Evolutionary conservation across 2,888 invertebrate species (phyloP).

Genomic region (Linnaemya vulpina): DNA sequence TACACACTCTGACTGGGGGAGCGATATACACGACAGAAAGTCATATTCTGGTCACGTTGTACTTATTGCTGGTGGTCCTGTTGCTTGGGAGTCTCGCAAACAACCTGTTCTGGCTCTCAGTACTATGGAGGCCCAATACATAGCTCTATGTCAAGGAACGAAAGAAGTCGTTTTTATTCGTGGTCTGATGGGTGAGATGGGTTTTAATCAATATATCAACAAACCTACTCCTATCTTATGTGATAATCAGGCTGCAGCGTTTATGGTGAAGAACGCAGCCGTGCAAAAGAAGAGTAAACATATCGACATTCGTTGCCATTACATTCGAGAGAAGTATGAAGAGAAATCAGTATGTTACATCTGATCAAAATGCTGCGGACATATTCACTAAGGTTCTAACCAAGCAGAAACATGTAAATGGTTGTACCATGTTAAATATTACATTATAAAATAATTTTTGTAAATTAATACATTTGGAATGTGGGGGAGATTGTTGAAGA

Average conservation of each 20-base stretch:
- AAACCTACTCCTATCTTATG: slow-evolving; percentile 27
- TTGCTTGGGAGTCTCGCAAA: slow-evolving; percentile 3
- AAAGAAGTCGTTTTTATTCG: not conserved
- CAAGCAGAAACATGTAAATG: slow-evolving; percentile 28
- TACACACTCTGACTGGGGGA: not conserved
- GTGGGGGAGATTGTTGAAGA: slow-evolving; percentile 16
- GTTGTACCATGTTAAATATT: slow-evolving; percentile 23
- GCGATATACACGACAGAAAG: not conserved
- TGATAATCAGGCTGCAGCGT: slow-evolving; percentile 35
- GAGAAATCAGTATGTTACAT: slow-evolving; percentile 2
- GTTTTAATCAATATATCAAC: not conserved
- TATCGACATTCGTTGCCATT: not conserved
- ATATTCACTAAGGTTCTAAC: slow-evolving; percentile 39
- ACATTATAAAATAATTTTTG: slow-evolving; percentile 1
- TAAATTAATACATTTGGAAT: slow-evolving; percentile 10
- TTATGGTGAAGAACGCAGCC: slow-evolving; percentile 22
- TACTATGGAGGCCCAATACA: not conserved
- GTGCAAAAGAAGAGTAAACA: not conserved
- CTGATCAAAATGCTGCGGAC: slow-evolving; percentile 43
- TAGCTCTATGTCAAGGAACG: not conserved
- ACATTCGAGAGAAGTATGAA: slow-evolving; percentile 7
- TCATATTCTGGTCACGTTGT: slow-evolving; percentile 5
- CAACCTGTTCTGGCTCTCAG: not conserved
- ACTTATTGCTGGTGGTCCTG: not conserved
- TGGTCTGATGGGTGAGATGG: not conserved